These are phyloP conservation scores for Patella pellucida DNA, from an alignment of 2,888 invertebrate genomes.

Conservation along the genomic window DNA sequence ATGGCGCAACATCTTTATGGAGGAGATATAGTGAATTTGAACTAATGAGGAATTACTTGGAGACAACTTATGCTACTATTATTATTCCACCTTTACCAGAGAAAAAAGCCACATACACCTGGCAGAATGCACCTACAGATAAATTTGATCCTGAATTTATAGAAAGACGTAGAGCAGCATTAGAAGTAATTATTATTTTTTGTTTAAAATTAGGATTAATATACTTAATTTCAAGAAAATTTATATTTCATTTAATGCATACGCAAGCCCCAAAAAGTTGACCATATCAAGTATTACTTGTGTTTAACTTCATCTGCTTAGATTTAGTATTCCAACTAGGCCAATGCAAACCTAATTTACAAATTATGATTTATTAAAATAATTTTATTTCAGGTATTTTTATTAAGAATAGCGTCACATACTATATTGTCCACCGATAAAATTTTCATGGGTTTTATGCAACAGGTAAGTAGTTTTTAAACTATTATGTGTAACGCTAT, in stretches of 20 bases:
- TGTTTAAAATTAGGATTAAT: too few relatives aligned
- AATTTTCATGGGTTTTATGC: constrained; percentile 83
- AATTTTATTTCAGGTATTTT: constrained; percentile 76
- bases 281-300: background rate
- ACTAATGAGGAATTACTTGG: constrained; percentile 82
- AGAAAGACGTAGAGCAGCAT: constrained; percentile 84
- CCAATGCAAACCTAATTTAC: background rate
- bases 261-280: background rate
- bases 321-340: too few relatives aligned
- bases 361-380: background rate
- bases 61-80: constrained; percentile 83
- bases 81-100: constrained; percentile 87
- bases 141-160: constrained; percentile 88
- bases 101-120: constrained; percentile 80
- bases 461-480: constrained; percentile 70
- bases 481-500: background rate
- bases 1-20: constrained; percentile 68
- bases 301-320: too few relatives aligned
- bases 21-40: constrained; percentile 88
- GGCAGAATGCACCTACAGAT: constrained; percentile 83
- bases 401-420: constrained; percentile 83
- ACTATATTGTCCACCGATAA: constrained; percentile 81
- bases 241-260: background rate
- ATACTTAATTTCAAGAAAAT: too few relatives aligned
- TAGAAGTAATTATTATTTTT: constrained; percentile 74